Evolutionary conservation across 2,888 invertebrate genomes (phyloP).

Genomic region (Brenthis daphne): DNA sequence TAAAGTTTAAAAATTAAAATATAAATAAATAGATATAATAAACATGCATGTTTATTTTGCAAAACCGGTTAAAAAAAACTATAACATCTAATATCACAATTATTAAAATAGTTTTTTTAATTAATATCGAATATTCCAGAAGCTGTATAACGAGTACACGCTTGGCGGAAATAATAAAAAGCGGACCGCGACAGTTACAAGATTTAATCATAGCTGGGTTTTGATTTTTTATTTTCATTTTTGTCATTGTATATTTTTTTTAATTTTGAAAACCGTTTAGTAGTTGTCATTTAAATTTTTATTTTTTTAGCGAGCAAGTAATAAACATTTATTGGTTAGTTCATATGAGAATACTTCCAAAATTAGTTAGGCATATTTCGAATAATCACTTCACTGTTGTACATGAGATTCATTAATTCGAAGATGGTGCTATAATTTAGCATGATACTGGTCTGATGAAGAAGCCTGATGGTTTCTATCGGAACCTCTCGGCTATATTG

Average conservation of each 20-base stretch:
- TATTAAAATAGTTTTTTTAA: not conserved
- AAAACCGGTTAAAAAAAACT: too few species aligned
- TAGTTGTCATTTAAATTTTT: not conserved
- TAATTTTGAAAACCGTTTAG: slow-evolving; percentile 4
- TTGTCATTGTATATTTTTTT: slow-evolving; percentile 30
- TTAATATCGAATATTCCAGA: slow-evolving; percentile 52
- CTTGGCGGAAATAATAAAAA: slow-evolving; percentile 53
- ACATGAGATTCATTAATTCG: too few species aligned
- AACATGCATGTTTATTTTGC: too few species aligned
- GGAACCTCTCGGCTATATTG: too few species aligned
- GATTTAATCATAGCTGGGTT: slow-evolving; percentile 59
- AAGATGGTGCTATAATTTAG: too few species aligned
- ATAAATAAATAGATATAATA: too few species aligned
- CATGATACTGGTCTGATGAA: too few species aligned
- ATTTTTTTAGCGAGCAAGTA: not conserved
- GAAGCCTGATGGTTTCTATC: too few species aligned
- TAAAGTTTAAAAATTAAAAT: too few species aligned
- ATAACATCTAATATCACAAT: too few species aligned
- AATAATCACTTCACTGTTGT: too few species aligned
- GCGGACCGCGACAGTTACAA: slow-evolving; percentile 53
- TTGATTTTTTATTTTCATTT: slow-evolving; percentile 47
- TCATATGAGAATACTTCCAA: not conserved
- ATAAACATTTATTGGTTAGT: not conserved
- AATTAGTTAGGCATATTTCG: not conserved
- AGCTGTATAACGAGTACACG: slow-evolving; percentile 60